Conservation (phyloP, 1,140 invertebrate genomes). For the Caenorhabditis briggsae region DNA sequence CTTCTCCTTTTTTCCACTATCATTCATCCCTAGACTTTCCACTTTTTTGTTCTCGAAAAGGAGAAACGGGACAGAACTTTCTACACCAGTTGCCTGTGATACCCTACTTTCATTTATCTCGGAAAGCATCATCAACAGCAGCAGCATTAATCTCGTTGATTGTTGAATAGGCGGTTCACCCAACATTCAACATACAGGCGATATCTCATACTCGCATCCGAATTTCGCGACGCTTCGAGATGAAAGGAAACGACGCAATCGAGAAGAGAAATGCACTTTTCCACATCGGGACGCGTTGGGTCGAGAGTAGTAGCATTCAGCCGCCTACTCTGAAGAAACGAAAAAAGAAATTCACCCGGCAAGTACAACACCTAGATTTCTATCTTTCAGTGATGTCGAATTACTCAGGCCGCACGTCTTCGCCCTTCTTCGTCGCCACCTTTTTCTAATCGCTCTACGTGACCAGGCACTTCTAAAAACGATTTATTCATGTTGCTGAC, state of each 20-base stretch:
- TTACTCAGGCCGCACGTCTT: slow-evolving; percentile 29
- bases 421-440: not conserved
- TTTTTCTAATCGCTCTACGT: slow-evolving; percentile 36
- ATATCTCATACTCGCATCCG: slow-evolving; percentile 13
- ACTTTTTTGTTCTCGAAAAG: not conserved
- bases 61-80: slow-evolving; percentile 49
- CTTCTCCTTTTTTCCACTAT: not conserved
- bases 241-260: not conserved
- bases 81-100: slow-evolving; percentile 5
- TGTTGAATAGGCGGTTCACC: not conserved
- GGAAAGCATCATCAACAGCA: slow-evolving; percentile 42
- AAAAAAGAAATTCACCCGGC: slow-evolving; percentile 21
- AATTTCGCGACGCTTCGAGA: slow-evolving; percentile 24
- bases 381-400: slow-evolving; percentile 44
- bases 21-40: slow-evolving; percentile 25
- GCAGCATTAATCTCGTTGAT: slow-evolving; percentile 3
- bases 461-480: slow-evolving; percentile 25
- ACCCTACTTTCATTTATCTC: slow-evolving; percentile 40
- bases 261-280: slow-evolving; percentile 32
- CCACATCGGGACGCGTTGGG: not conserved
- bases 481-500: slow-evolving; percentile 14
- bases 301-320: slow-evolving; percentile 14
- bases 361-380: slow-evolving; percentile 52
- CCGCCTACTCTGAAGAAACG: not conserved
- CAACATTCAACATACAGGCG: not conserved